These are phyloP conservation scores for Gephyroberyx darwinii DNA, from an alignment of 2,797 vertebrate genomes.

Conservation along the genomic window DNA sequence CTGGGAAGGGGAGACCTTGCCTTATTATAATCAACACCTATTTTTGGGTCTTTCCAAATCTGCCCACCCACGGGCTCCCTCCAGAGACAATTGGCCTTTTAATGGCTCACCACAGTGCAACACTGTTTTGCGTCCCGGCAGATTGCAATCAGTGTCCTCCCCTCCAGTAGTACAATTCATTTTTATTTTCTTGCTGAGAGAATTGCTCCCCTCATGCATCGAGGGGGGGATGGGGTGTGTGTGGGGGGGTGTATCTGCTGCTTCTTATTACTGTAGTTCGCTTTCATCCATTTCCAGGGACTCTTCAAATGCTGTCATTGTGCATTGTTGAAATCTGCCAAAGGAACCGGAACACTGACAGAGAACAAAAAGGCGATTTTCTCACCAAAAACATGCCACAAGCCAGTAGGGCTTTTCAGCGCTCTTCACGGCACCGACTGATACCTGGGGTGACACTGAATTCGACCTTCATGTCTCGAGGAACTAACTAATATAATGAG, in stretches of 20 bases:
- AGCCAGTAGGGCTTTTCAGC: constrained; percentile 22
- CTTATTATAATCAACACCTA: constrained; percentile 87
- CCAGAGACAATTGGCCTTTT: constrained; percentile 86
- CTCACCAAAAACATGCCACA: constrained; percentile 54
- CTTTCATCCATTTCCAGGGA: constrained; percentile 92
- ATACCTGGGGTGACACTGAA: constrained; percentile 71
- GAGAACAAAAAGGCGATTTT: constrained; percentile 74
- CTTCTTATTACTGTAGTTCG: constrained; percentile 87
- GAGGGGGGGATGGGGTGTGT: constrained; percentile 44
- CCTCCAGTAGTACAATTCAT: constrained; percentile 84
- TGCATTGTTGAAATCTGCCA: constrained; percentile 83
- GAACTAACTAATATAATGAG: constrained; percentile 44
- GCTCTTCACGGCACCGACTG: constrained; percentile 57
- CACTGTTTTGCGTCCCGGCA: constrained; percentile 83
- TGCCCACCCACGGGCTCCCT: constrained; percentile 76
- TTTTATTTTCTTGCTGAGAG: constrained; percentile 86
- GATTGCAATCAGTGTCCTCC: constrained; percentile 89
- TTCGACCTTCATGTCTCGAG: constrained; percentile 51
- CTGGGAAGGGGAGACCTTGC: constrained; percentile 77
- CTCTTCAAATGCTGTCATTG: constrained; percentile 86
- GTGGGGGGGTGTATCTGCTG: constrained; percentile 78
- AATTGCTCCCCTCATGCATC: constrained; percentile 89
- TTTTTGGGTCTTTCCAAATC: constrained; percentile 84
- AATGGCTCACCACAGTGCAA: constrained; percentile 86
- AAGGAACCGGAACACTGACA: constrained; percentile 73